These are phyloP conservation scores for Ptychochromis oligacanthus DNA, from an alignment of 2,113 vertebrate genomes.

Conservation along the genomic window DNA sequence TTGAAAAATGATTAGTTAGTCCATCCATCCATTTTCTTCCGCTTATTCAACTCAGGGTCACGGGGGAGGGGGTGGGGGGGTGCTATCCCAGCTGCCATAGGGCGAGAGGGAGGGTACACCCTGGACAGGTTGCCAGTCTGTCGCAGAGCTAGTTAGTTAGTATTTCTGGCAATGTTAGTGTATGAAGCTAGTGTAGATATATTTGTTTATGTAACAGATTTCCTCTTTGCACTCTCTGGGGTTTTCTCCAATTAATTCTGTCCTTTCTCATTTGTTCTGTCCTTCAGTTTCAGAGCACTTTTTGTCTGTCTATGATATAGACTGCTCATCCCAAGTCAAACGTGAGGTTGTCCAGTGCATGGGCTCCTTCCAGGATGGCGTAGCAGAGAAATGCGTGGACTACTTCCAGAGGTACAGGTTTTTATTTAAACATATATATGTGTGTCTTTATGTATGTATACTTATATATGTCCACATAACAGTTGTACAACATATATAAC, in stretches of 20 bases:
- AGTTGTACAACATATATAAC: background rate
- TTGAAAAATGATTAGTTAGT: too few relatives aligned
- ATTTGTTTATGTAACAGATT: background rate
- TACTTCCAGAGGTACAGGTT: conserved; percentile 89
- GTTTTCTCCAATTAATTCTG: background rate
- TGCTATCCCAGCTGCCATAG: too few relatives aligned
- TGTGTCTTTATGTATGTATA: background rate
- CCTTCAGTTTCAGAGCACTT: conserved; percentile 92
- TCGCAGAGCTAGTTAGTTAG: too few relatives aligned
- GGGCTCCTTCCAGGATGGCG: conserved; percentile 95
- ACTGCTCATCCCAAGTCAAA: conserved; percentile 87
- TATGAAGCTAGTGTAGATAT: too few relatives aligned
- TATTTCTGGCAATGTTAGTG: background rate
- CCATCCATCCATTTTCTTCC: too few relatives aligned
- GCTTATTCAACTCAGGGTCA: too few relatives aligned
- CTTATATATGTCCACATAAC: too few relatives aligned
- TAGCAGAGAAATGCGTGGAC: conserved; percentile 93
- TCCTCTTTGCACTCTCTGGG: background rate
- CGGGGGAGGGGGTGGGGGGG: too few relatives aligned
- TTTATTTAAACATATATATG: accelerated
- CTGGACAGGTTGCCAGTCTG: too few relatives aligned
- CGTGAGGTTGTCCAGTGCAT: conserved; percentile 92
- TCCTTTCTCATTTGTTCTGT: background rate
- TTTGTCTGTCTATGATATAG: conserved; percentile 88
- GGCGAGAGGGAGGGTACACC: too few relatives aligned